Evolutionary conservation across 2,113 vertebrate genomes (phyloP).

Genomic region (Aviceda subcristata): DNA sequence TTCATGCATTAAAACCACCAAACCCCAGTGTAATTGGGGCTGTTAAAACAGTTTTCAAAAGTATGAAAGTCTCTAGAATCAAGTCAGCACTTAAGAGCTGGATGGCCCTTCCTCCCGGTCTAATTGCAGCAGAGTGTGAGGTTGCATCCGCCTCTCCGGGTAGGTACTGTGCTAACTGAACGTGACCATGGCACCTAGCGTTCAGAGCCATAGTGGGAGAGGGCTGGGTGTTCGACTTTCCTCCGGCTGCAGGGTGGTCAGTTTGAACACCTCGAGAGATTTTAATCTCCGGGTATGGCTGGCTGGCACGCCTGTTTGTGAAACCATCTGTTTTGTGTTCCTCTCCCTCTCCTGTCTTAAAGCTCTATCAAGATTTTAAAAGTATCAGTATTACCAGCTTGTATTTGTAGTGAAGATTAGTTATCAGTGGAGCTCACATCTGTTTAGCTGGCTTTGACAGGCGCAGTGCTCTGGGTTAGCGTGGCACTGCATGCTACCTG

Average conservation of each 20-base stretch:
- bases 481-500: no score
- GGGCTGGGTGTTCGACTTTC: no score
- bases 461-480: rapidly evolving
- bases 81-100: not conserved
- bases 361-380: not conserved
- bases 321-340: not conserved
- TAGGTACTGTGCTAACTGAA: not conserved
- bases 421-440: not conserved
- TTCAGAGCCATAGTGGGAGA: not conserved
- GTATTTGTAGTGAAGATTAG: not conserved
- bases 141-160: not conserved
- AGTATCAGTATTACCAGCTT: not conserved
- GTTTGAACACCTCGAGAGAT: no score
- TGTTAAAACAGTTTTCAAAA: not conserved
- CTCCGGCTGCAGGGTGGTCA: not conserved
- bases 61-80: rapidly evolving
- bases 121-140: rapidly evolving
- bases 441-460: no score
- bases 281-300: rapidly evolving
- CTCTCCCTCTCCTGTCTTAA: not conserved
- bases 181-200: rapidly evolving
- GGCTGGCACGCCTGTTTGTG: not conserved
- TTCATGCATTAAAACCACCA: rapidly evolving
- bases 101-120: rapidly evolving
- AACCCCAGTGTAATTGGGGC: rapidly evolving